phyloP scores from a whole-genome alignment of 2,888 invertebrate species.

The Notodonta ziczac region DNA sequence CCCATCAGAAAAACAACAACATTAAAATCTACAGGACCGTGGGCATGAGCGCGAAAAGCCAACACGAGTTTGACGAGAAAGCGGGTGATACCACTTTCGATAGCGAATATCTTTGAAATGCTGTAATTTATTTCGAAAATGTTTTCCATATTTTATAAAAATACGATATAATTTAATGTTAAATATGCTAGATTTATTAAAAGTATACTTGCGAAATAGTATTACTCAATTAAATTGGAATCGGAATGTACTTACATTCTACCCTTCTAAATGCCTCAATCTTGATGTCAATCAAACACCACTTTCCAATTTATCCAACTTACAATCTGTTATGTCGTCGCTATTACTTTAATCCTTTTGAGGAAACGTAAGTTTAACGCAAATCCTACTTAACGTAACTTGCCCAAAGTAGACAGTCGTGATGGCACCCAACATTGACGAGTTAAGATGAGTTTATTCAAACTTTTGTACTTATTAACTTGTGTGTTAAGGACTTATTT shows the following conservation, averaged over 20 bases:
- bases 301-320: constrained; percentile 26
- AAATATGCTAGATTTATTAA: too few species aligned
- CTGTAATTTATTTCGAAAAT: too few species aligned
- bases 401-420: constrained; percentile 78
- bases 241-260: not conserved
- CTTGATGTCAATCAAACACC: constrained; percentile 10
- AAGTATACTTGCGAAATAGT: too few species aligned
- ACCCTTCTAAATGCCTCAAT: not conserved
- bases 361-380: constrained; percentile 73
- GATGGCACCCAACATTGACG: constrained; percentile 78
- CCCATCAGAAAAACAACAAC: too few species aligned
- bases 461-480: constrained; percentile 81
- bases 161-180: too few species aligned
- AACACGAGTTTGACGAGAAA: too few species aligned
- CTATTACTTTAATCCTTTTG: constrained; percentile 75
- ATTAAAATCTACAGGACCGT: too few species aligned
- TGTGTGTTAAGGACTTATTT: constrained; percentile 76
- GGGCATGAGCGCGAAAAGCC: too few species aligned
- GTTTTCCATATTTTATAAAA: too few species aligned
- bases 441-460: constrained; percentile 75
- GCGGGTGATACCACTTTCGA: too few species aligned
- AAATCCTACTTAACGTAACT: constrained; percentile 82
- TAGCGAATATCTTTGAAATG: too few species aligned
- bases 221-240: too few species aligned
- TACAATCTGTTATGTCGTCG: constrained; percentile 58